Evolutionary conservation across 2,113 vertebrate species (phyloP).

Genomic region (Mirounga angustirostris): DNA sequence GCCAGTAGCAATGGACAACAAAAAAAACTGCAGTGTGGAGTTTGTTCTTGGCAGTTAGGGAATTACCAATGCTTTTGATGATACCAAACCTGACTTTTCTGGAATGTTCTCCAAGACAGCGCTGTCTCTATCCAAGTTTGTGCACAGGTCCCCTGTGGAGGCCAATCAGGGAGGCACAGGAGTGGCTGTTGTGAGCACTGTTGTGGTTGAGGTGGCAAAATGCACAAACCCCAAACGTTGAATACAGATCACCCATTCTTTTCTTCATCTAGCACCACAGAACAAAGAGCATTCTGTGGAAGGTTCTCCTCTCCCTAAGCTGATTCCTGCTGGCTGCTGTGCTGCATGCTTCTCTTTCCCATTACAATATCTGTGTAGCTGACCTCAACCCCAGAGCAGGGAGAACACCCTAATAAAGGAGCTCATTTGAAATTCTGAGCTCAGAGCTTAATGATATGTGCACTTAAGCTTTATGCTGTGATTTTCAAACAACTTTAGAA

Average conservation of each 20-base stretch:
- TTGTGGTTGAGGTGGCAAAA: conserved; percentile 80
- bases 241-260: conserved; percentile 81
- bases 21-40: conserved; percentile 87
- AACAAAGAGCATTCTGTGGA: conserved; percentile 70
- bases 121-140: conserved; percentile 88
- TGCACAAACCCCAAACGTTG: conserved; percentile 65
- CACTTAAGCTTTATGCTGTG: not conserved
- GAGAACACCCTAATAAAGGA: not conserved
- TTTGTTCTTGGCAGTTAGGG: conserved; percentile 86
- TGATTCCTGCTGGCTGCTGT: not conserved
- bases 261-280: conserved; percentile 81
- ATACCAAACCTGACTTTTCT: conserved; percentile 82
- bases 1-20: conserved; percentile 82
- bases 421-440: not conserved
- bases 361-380: accelerated
- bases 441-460: not conserved
- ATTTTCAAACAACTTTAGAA: not conserved
- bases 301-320: conserved; percentile 75
- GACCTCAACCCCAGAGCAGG: not conserved
- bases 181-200: conserved; percentile 88
- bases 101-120: conserved; percentile 88
- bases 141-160: conserved; percentile 91
- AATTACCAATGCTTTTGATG: conserved; percentile 87
- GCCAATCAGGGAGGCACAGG: conserved; percentile 92
- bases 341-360: not conserved